These are phyloP conservation scores for Dorcus hopei DNA, from an alignment of 2,888 invertebrate species.

Conservation along the genomic window DNA sequence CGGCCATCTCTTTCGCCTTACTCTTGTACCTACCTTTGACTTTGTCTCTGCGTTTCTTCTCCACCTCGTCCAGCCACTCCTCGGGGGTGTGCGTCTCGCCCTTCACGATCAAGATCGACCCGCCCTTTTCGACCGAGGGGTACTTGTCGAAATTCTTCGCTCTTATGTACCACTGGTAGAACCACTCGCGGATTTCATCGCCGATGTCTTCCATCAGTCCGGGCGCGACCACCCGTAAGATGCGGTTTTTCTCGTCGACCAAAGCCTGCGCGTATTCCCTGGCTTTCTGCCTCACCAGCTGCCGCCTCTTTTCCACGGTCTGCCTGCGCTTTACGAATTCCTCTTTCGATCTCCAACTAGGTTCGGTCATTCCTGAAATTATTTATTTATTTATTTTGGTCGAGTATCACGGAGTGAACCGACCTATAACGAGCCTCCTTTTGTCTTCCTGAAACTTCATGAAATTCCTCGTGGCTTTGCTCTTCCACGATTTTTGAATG, in stretches of 20 bases:
- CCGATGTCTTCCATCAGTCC: slow-evolving; percentile 71
- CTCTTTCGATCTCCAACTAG: slow-evolving; percentile 51
- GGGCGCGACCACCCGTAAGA: slow-evolving; percentile 54
- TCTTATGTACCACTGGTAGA: slow-evolving; percentile 61
- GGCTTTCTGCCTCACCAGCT: slow-evolving; percentile 50
- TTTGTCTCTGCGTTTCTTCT: slow-evolving; percentile 37
- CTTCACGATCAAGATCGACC: slow-evolving; percentile 57
- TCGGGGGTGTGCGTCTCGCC: slow-evolving; percentile 60
- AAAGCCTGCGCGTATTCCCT: slow-evolving; percentile 50
- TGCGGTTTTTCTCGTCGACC: slow-evolving; percentile 52
- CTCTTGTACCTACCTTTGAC: slow-evolving; percentile 23
- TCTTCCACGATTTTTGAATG: slow-evolving; percentile 51
- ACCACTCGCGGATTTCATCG: slow-evolving; percentile 74
- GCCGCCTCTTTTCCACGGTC: slow-evolving; percentile 51
- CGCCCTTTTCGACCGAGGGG: slow-evolving; percentile 71
- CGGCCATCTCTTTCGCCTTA: slow-evolving; percentile 28
- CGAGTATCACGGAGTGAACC: neutral
- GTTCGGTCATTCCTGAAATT: slow-evolving; percentile 53
- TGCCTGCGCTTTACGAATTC: slow-evolving; percentile 51
- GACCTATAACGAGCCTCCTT: slow-evolving; percentile 50
- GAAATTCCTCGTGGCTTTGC: slow-evolving; percentile 49
- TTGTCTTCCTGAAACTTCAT: slow-evolving; percentile 46
- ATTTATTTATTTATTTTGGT: neutral
- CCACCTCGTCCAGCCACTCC: slow-evolving; percentile 53
- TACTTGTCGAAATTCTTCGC: slow-evolving; percentile 65